Percentiles rank a stretch among this genome's conserved stretches.
Evolutionary conservation across 2,797 vertebrate genomes (phyloP).

Genomic region (Myripristis murdjan): DNA sequence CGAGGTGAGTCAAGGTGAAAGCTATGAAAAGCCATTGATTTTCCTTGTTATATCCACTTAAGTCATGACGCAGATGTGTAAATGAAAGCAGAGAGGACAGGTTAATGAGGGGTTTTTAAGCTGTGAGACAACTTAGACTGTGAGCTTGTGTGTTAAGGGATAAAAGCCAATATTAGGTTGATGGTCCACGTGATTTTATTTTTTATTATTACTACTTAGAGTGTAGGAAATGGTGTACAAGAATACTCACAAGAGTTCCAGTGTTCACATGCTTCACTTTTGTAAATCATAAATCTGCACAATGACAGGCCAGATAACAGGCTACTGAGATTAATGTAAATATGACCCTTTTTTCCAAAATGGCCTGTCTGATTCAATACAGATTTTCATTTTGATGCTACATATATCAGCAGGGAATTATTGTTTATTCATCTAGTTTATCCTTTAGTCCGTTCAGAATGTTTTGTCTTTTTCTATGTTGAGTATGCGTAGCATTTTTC

Average conservation of each 20-base stretch:
- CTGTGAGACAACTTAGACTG: neutral
- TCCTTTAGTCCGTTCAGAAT: neutral
- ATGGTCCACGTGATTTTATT: neutral
- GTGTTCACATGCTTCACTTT: too few relatives aligned
- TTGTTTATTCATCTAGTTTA: neutral
- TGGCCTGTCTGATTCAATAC: neutral
- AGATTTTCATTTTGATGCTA: neutral
- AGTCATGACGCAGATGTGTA: constrained; percentile 8
- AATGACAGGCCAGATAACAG: too few relatives aligned
- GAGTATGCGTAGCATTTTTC: too few relatives aligned
- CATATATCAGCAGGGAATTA: neutral
- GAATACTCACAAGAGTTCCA: too few relatives aligned
- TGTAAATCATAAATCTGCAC: neutral
- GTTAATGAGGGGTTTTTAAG: neutral
- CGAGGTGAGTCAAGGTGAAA: constrained; percentile 9
- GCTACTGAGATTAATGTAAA: neutral
- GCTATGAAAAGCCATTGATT: constrained; percentile 20
- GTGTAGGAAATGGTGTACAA: neutral
- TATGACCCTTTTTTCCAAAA: neutral
- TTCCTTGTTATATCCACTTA: neutral
- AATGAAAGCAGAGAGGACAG: neutral
- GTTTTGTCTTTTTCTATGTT: constrained; percentile 11
- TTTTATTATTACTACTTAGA: neutral
- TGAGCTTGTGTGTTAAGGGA: neutral
- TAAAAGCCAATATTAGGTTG: neutral